Percentiles rank a stretch among this genome's conserved stretches.
These are phyloP conservation scores for Arion vulgaris DNA, from an alignment of 1,140 invertebrate species.

Conservation along the genomic window DNA sequence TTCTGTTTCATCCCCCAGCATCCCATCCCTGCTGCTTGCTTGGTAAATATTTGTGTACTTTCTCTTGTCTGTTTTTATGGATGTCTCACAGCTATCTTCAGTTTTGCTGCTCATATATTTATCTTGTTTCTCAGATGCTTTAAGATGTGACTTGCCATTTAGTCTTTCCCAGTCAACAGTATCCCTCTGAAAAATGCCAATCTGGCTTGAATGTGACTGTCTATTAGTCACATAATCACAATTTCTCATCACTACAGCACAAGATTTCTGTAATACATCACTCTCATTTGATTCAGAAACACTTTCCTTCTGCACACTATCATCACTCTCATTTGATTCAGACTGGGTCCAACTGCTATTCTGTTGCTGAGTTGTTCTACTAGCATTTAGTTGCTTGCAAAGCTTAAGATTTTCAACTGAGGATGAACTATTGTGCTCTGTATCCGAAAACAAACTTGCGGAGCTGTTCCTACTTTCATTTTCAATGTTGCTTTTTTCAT, in stretches of 20 bases:
- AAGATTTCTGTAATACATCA: not conserved
- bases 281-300: not conserved
- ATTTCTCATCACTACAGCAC: not conserved
- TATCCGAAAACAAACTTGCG: not conserved
- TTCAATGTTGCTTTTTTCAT: not conserved
- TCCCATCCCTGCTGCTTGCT: not conserved
- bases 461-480: not conserved
- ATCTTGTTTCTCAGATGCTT: not conserved
- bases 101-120: not conserved
- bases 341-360: not conserved
- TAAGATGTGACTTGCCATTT: too few relatives aligned
- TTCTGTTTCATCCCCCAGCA: not conserved
- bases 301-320: not conserved
- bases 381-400: not conserved
- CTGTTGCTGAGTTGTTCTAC: not conserved
- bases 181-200: not conserved
- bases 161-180: too few relatives aligned
- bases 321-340: not conserved
- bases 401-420: not conserved
- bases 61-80: not conserved
- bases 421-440: not conserved
- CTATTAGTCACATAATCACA: not conserved
- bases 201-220: not conserved
- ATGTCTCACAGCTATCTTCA: not conserved
- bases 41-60: too few relatives aligned